phyloP scores from a whole-genome alignment of 2,888 invertebrate species.

The Acanthosoma haemorrhoidale region DNA sequence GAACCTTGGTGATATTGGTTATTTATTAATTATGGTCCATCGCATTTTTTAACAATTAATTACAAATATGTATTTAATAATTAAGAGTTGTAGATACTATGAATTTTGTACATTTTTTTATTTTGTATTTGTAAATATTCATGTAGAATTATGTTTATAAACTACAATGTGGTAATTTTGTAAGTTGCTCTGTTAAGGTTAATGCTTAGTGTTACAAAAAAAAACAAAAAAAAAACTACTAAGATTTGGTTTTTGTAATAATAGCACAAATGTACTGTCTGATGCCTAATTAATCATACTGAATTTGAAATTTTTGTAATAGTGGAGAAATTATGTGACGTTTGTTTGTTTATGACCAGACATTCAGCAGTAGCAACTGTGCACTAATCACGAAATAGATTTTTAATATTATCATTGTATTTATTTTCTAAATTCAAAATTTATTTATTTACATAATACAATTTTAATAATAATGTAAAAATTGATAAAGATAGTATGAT shows the following conservation, averaged over 20 bases:
- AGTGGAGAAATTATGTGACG: no score
- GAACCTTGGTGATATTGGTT: not conserved
- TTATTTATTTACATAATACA: no score
- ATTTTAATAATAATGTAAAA: no score
- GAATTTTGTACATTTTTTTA: not conserved
- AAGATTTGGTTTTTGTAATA: not conserved
- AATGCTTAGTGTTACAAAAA: not conserved
- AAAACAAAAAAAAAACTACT: no score
- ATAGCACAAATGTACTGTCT: constrained; percentile 1
- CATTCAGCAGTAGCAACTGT: no score
- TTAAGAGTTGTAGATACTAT: not conserved
- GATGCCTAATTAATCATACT: not conserved
- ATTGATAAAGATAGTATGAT: no score
- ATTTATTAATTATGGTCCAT: not conserved
- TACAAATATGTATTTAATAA: not conserved
- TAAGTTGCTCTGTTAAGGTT: not conserved
- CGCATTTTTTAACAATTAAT: not conserved
- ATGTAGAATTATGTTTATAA: not conserved
- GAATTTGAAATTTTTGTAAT: no score
- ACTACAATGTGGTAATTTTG: constrained; percentile 3
- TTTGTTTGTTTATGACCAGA: no score
- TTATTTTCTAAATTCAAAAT: no score
- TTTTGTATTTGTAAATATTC: not conserved
- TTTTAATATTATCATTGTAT: no score
- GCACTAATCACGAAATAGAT: no score